These are phyloP conservation scores for Penaeus monodon DNA, from an alignment of 2,888 invertebrate genomes.

Conservation along the genomic window DNA sequence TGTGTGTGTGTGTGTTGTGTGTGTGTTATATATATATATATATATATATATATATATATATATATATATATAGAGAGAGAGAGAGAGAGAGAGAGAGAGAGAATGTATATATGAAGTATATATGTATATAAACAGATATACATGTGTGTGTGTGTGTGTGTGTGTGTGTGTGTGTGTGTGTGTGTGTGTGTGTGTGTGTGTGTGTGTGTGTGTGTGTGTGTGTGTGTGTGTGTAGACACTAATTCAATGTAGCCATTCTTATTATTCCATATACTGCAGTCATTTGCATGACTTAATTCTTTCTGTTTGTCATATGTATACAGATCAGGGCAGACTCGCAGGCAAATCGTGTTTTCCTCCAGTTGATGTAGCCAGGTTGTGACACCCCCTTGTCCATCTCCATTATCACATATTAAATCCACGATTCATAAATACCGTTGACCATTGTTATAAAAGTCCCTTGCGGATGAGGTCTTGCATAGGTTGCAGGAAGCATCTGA, in stretches of 20 bases:
- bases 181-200: background rate
- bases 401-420: no score
- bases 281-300: background rate
- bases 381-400: no score
- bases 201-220: background rate
- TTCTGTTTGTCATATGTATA: background rate
- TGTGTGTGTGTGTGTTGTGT: background rate
- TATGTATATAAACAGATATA: no score
- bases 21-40: slow-evolving; percentile 21
- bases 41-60: slow-evolving; percentile 6
- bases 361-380: background rate
- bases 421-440: no score
- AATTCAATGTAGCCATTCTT: slow-evolving; percentile 67
- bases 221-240: slow-evolving; percentile 1
- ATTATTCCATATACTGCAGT: slow-evolving; percentile 69
- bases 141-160: background rate
- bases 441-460: no score
- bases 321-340: no score
- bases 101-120: no score
- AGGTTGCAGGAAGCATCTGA: no score
- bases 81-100: no score
- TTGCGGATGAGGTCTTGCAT: no score
- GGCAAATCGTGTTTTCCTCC: no score
- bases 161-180: background rate
- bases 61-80: no score